Conservation (phyloP, 1,140 invertebrate species). For the Phortica variegata region DNA sequence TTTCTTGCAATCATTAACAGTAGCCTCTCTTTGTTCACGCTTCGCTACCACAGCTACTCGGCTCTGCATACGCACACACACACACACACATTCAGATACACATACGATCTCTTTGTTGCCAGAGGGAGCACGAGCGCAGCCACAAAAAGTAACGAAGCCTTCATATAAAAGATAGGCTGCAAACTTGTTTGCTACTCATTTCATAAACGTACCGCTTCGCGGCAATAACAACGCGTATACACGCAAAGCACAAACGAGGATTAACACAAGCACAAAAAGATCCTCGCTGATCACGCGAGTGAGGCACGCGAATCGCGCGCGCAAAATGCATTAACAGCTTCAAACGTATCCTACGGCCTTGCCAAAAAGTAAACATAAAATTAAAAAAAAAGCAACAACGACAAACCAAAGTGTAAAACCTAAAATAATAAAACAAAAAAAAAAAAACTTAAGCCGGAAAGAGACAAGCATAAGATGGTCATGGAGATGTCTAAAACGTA, state of each 20-base stretch:
- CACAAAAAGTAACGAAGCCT: constrained; percentile 4
- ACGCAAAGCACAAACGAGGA: no score
- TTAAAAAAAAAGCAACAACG: constrained; percentile 3
- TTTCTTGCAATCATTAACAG: constrained; percentile 33
- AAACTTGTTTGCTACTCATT: constrained; percentile 52
- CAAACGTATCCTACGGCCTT: constrained; percentile 5
- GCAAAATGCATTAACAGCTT: constrained; percentile 9
- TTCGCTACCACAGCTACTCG: constrained; percentile 9
- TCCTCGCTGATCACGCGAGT: constrained; percentile 28
- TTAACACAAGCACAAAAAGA: constrained; percentile 36
- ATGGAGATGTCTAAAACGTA: constrained; percentile 74
- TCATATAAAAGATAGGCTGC: constrained; percentile 48
- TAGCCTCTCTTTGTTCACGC: constrained; percentile 50
- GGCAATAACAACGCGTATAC: not conserved
- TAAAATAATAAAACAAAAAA: constrained; percentile 11
- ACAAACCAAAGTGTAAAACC: not conserved
- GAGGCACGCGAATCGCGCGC: constrained; percentile 11
- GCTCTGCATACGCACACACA: no score
- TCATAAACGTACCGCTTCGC: constrained; percentile 43
- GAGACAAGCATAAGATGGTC: constrained; percentile 39
- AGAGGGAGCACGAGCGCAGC: constrained; percentile 23
- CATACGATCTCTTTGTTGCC: no score
- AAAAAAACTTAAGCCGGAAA: constrained; percentile 7
- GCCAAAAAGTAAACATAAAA: constrained; percentile 23
- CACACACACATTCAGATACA: not conserved